Evolutionary conservation across 2,888 invertebrate species (phyloP), one percentile per base, ranked within the genome.

Genomic region (Acleris cristana): DNA sequence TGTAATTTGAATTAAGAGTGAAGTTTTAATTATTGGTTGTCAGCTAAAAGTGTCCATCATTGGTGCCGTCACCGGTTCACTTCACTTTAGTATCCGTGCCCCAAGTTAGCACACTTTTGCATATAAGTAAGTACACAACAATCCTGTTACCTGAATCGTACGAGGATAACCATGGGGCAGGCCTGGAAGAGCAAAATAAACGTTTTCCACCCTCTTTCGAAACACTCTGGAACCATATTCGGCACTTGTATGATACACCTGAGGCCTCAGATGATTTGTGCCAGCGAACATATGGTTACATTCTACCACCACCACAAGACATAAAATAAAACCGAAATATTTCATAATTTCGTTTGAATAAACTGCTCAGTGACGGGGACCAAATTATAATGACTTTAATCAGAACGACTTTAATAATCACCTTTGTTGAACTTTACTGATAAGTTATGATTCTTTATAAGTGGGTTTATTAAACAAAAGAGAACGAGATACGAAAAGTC

Each of bases 221-320:
- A 85, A 83, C 4, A 79, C 40, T 48, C 76, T 76, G 0, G 86
- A 71, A 10, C 73, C 68, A 55, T 76, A 85, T 12, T 81, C 65
- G 0, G 70, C 79, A 7, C 73, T 70, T 4, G 76, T 73, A 21
- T 86, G 84, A 45, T 79, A 83, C 0, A 86, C 75, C 58, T 82
- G 2, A 0, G 80, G 79, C n/a, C 85, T 76, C 3, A 65, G 23
- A 0, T 88, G 80, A 69, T 74, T 89, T 0, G 87, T 86, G 0
- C 90, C 90, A 44, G 87, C 23, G 56, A 90, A 89, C 0, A 82
- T 81, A 62, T 88, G 85, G 1, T 71, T 69, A 73, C 88, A 82
- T 61, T 88, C 80, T 2, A 82, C 84, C 7, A 79, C 64, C 0
- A 80, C 80, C 6, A 85, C 63, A 0, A 69, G 71, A 30, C 18